Percentiles rank a stretch among this genome's conserved stretches.
phyloP scores from a whole-genome alignment of 2,797 vertebrate genomes.

The Varecia variegata region DNA sequence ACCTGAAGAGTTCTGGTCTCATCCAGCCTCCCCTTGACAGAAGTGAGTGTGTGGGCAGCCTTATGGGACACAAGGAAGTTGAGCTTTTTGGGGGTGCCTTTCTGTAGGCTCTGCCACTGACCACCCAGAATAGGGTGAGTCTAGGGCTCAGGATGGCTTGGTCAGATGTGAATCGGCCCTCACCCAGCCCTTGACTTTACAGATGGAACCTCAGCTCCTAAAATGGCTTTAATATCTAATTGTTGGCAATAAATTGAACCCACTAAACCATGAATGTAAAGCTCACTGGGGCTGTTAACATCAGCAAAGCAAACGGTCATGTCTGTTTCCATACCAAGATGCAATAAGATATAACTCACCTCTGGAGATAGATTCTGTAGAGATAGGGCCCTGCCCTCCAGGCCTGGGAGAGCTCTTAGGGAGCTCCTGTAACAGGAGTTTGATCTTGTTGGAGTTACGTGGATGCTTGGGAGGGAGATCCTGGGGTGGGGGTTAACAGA shows the following conservation, averaged over 20 bases:
- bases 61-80: neutral
- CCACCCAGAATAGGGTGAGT: neutral
- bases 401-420: slow-evolving; percentile 33
- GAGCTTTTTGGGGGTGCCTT: neutral
- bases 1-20: neutral
- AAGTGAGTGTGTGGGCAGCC: neutral
- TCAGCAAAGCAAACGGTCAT: slow-evolving; percentile 39
- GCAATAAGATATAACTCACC: neutral
- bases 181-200: neutral
- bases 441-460: slow-evolving; percentile 37
- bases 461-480: slow-evolving; percentile 24
- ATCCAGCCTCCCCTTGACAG: neutral
- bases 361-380: neutral
- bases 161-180: neutral
- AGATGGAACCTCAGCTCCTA: neutral
- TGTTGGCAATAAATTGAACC: slow-evolving; percentile 35
- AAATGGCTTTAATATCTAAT: slow-evolving; percentile 43
- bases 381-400: slow-evolving; percentile 36
- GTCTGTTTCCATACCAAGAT: slow-evolving; percentile 15
- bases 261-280: neutral
- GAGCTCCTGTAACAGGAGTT: slow-evolving; percentile 17
- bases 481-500: neutral
- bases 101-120: neutral
- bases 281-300: slow-evolving; percentile 14
- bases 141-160: neutral